A percentile compares a stretch with the other conserved stretches of the same genome.
Conservation (phyloP, 2,797 vertebrate genomes). For the Cichlasoma orientale region DNA sequence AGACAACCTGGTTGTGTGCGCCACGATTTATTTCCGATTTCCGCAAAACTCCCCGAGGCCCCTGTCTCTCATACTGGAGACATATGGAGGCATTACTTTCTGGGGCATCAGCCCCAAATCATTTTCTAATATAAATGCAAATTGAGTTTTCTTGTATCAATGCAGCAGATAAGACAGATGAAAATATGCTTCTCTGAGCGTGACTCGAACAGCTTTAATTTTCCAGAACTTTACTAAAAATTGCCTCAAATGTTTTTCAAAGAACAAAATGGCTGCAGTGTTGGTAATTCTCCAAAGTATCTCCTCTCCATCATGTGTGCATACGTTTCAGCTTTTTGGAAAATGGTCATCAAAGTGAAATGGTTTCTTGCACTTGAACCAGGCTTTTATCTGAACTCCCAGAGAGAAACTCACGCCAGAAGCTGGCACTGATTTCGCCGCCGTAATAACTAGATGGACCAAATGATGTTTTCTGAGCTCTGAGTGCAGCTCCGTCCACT, state of each 20-base stretch:
- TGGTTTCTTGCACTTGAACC: not conserved
- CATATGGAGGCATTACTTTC: slow-evolving; percentile 2
- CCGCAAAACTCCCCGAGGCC: not conserved
- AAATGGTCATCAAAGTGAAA: slow-evolving; percentile 39
- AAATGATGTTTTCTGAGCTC: not conserved
- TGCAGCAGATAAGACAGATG: slow-evolving; percentile 32
- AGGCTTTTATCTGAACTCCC: slow-evolving; percentile 23
- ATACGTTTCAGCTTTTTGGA: not conserved
- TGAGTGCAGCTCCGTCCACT: not conserved
- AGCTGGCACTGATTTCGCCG: slow-evolving; percentile 3
- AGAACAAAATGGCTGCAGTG: slow-evolving; percentile 27
- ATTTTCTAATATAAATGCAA: slow-evolving; percentile 72
- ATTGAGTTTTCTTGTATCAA: slow-evolving; percentile 43
- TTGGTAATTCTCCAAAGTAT: not conserved
- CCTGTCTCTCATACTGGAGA: not conserved
- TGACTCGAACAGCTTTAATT: slow-evolving; percentile 32
- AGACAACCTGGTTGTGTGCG: not conserved
- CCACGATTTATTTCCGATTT: not conserved
- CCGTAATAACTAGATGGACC: not conserved
- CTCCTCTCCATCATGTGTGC: not conserved
- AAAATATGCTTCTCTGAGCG: slow-evolving; percentile 4
- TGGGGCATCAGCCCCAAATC: slow-evolving; percentile 9
- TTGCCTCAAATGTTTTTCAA: slow-evolving; percentile 38
- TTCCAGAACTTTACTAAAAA: slow-evolving; percentile 31
- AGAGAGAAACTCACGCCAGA: slow-evolving; percentile 11